Conservation (phyloP, 2,797 vertebrate genomes). For the Myotis findleyi region DNA sequence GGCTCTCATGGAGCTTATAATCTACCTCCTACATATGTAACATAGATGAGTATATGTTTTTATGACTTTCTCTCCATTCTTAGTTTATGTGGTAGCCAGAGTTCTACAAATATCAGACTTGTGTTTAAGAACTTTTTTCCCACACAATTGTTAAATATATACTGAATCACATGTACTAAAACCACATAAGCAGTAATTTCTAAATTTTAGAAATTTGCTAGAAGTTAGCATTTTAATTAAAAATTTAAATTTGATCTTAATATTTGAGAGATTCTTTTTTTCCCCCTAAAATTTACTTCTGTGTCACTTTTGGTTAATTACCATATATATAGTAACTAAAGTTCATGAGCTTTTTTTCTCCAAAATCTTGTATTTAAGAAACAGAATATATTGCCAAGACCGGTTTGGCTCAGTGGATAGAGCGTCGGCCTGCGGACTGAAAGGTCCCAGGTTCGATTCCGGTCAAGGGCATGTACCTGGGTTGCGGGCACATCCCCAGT, state of each 20-base stretch:
- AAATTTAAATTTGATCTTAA: not conserved
- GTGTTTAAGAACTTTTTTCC: not conserved
- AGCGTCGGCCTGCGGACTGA: too few relatives aligned
- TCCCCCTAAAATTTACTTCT: not conserved
- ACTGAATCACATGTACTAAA: not conserved
- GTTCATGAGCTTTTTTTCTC: not conserved
- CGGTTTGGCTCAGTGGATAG: too few relatives aligned
- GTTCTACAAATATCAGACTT: not conserved
- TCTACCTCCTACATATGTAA: not conserved
- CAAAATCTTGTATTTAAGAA: conserved; percentile 51
- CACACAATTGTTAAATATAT: not conserved
- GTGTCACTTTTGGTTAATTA: not conserved
- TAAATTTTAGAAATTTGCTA: conserved; percentile 10
- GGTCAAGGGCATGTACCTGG: too few relatives aligned
- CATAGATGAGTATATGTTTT: not conserved
- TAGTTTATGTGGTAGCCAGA: not conserved
- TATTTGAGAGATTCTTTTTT: conserved; percentile 29
- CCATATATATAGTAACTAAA: not conserved
- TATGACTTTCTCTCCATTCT: not conserved
- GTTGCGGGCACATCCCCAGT: too few relatives aligned
- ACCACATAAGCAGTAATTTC: not conserved
- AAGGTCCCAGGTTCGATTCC: too few relatives aligned
- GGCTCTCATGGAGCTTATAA: not conserved
- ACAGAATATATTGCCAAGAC: not conserved
- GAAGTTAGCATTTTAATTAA: conserved; percentile 4